Evolutionary conservation across 2,113 vertebrate species (phyloP), one percentile per base, ranked within the genome.

Genomic region (Strix aluco): DNA sequence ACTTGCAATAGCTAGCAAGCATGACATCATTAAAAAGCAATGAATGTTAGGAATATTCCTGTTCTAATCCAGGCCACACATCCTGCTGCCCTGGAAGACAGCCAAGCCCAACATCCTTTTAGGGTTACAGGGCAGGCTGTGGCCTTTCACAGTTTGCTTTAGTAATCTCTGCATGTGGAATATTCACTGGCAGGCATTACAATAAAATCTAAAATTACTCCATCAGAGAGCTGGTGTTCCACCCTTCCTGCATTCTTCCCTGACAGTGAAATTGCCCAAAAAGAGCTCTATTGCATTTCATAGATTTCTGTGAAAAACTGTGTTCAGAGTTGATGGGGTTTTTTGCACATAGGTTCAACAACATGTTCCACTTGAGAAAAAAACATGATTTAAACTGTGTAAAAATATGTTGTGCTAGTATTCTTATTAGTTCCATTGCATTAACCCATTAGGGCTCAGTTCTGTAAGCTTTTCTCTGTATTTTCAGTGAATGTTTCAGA

Each of bases 81-180:
- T 98, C 98, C 99, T 99, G 98, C 95, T 90, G 94, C 90, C 92
- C 94, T 98, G 97, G 97, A 98, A 93, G 75, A 95, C 58, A 94
- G 97, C 97, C 98, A 98, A 98, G 96, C 97, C 97, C 96, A 96
- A 97, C 98, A 98, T 99, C 98, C 99, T 99, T 98, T 98, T 97
- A 97, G 98, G 98, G 98, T 98, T 98, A 98, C 71, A 96, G 97
- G 96, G 98, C 98, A 99, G 97, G 96, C 98, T 97, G 95, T 95
- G 98, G 98, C 98, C 98, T 98, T 98, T 99, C 97, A 97, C 97
- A 97, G 97, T 97, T 98, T 98, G 97, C 97, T 98, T 96, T 97
- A 97, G 97, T 96, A 95, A 97, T 95, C 61, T 88, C 95, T 97
- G 96, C 95, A 97, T 94, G 96, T 95, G 94, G 96, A 97, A 98